phyloP scores from a whole-genome alignment of 2,888 invertebrate species.

The Tetropium fuscum region DNA sequence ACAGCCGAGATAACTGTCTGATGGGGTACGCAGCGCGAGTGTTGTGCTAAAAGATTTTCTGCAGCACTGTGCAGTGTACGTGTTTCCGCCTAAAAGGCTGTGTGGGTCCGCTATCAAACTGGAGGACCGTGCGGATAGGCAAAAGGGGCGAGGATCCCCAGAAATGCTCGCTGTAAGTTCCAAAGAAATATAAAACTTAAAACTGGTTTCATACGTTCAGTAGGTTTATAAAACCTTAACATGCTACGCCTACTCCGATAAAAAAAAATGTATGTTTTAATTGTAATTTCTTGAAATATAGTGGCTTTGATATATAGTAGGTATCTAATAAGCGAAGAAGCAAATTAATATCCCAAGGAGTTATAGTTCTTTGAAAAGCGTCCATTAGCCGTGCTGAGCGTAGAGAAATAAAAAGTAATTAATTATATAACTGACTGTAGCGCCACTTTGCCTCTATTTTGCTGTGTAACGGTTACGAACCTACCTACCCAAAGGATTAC shows the following conservation, averaged over 20 bases:
- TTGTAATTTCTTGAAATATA: constrained; percentile 2
- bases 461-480: constrained; percentile 12
- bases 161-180: constrained; percentile 65
- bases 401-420: constrained; percentile 13
- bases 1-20: constrained; percentile 23
- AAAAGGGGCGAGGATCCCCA: constrained; percentile 66
- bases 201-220: constrained; percentile 18
- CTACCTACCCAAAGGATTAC: background rate
- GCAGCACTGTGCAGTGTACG: constrained; percentile 40
- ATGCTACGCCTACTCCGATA: constrained; percentile 3
- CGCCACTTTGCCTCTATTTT: constrained; percentile 7
- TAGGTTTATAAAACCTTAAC: background rate
- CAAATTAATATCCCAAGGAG: constrained; percentile 7
- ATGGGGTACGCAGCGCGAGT: constrained; percentile 45
- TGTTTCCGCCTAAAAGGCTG: constrained; percentile 36
- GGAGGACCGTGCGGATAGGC: constrained; percentile 65
- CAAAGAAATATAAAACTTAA: constrained; percentile 10
- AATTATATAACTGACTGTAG: constrained; percentile 10
- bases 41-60: constrained; percentile 36
- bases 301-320: background rate
- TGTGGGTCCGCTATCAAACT: constrained; percentile 57
- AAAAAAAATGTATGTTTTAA: background rate
- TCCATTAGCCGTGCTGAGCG: constrained; percentile 7
- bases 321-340: background rate
- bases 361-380: constrained; percentile 13